Evolutionary conservation across 1,140 invertebrate genomes (phyloP).

Genomic region (Popillia japonica): DNA sequence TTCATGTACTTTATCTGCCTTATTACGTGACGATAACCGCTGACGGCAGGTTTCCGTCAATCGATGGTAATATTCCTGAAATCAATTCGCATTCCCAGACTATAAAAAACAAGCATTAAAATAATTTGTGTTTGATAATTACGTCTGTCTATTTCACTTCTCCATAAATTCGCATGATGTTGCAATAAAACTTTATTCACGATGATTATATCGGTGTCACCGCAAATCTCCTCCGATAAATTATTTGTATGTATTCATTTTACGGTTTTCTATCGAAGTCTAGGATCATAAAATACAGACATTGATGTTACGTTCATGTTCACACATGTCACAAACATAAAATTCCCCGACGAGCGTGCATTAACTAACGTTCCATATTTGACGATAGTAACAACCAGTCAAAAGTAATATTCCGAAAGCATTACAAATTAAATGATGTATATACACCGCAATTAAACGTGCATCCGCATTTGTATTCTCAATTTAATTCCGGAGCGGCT

Average conservation of each 20-base stretch:
- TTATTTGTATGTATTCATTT: neutral
- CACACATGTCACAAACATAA: neutral
- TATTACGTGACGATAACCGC: no score
- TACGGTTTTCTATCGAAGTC: neutral
- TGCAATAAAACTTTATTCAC: neutral
- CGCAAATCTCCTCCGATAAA: neutral
- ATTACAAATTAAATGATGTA: conserved; percentile 42
- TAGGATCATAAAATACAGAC: neutral
- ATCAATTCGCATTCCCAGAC: no score
- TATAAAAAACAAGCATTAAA: no score
- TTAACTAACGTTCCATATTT: neutral
- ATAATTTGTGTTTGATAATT: no score
- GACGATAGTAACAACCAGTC: conserved; percentile 17
- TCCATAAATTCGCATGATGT: neutral
- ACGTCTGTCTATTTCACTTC: neutral
- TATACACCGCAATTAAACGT: conserved; percentile 44
- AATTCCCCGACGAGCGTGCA: neutral
- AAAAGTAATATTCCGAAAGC: conserved; percentile 32
- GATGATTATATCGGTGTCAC: neutral
- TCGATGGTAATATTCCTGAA: no score
- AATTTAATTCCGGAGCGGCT: conserved; percentile 44
- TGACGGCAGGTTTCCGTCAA: no score
- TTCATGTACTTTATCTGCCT: no score
- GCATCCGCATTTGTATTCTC: conserved; percentile 50
- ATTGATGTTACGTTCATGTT: neutral